Conservation (phyloP, 2,797 vertebrate genomes). For the Megalops cyprinoides region DNA sequence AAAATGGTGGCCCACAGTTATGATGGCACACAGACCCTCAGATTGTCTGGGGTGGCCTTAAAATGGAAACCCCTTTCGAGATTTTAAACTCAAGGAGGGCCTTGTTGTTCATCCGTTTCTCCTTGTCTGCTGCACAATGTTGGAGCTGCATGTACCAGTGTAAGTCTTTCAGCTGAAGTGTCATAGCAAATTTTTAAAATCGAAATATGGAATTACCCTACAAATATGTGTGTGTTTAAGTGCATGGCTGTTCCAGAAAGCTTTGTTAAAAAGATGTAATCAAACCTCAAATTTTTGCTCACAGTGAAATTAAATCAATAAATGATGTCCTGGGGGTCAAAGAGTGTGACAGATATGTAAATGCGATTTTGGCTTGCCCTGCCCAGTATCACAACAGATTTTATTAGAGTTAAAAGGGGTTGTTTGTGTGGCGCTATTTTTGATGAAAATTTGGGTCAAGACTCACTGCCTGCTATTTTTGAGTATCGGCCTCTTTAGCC, state of each 20-base stretch:
- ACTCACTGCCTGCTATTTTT: conserved; percentile 73
- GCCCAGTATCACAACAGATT: conserved; percentile 53
- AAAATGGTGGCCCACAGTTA: neutral
- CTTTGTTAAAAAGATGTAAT: neutral
- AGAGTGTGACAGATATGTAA: conserved; percentile 65
- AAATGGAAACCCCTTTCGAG: neutral
- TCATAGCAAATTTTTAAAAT: no score
- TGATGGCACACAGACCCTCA: no score
- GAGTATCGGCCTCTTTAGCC: conserved; percentile 67
- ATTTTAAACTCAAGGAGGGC: neutral
- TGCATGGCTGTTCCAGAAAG: neutral
- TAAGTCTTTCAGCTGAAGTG: neutral
- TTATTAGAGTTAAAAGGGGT: conserved; percentile 43
- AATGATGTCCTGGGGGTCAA: conserved; percentile 52
- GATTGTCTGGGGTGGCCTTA: no score
- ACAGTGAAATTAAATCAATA: conserved; percentile 49
- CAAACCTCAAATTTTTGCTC: neutral
- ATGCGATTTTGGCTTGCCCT: conserved; percentile 62
- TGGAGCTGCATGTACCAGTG: neutral
- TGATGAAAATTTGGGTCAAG: conserved; percentile 74
- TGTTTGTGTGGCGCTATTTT: conserved; percentile 67
- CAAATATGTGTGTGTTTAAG: neutral
- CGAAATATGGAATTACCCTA: neutral
- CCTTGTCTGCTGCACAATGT: neutral
- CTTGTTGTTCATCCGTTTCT: neutral